Base-by-base conservation (phyloP, 2,797 vertebrate genomes). In the Hirundo rustica region DNA sequence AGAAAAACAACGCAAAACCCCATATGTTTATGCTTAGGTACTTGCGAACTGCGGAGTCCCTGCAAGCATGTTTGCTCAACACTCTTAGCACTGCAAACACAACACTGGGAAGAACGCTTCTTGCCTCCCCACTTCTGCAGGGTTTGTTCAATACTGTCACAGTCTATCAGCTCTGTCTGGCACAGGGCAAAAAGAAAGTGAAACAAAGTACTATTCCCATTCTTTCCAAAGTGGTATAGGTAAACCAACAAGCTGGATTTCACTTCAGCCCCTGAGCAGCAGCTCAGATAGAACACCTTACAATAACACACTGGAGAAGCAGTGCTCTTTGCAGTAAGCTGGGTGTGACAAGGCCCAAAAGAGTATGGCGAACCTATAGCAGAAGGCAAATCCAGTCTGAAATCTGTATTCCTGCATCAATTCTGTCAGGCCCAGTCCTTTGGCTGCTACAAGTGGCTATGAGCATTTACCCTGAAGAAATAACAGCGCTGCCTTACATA, bases 291-390 rank as follows among this genome's bases (percentile, higher is more conserved):
- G 19, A 89, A 57, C 14, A 40, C 32, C 23, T 58, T 47, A 38
- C 75, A 72, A 16, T 7, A 83, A 34, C 17, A 73, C 18, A 5
- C 34, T 16, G 60, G 60, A 86, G 76, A 36, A 74, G 47, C 8
- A 48, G 6, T 6, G 20, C 16, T 70, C 34, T 71, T 67, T 62
- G 44, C 20, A 77, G 7, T 25, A 60, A 36, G 22, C 1, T 82
- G 29, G 18, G 26, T 30, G 53, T 3, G 9, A 60, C 2, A 13
- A 22, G 42, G 36, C 22, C n/a, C 47, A 26, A n/a, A 72, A 83
- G 45, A 77, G 30, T 13, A 91, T 1, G 23, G 7, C 89, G 54
- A 83, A 65, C 0, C 1, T 8, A 42, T 0, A 34, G 62, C 61
- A 74, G 27, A 20, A 20, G n/a, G 50, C 47, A 73, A 88, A 92